Conservation (phyloP, 2,797 vertebrate species). For the Morelia viridis region DNA sequence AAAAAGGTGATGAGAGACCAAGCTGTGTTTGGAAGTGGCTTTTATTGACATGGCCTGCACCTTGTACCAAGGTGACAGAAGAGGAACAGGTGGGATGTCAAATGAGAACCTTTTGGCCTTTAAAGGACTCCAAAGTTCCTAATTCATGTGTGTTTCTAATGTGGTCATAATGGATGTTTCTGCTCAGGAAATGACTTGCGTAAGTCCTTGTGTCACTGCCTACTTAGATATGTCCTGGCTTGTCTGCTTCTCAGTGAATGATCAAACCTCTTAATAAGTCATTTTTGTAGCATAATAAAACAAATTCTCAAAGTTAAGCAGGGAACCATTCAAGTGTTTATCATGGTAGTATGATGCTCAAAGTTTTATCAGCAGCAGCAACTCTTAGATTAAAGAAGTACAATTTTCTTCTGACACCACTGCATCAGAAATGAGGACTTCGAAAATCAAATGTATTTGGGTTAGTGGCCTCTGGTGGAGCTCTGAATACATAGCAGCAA, state of each 20-base stretch:
- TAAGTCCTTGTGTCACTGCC: not conserved
- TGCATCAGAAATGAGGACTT: not conserved
- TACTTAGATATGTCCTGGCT: not conserved
- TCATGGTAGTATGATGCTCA: not conserved
- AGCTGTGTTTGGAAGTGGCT: not conserved
- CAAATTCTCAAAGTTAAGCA: too few species aligned
- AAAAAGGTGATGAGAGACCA: not conserved
- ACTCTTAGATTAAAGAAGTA: not conserved
- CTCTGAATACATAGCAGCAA: not conserved
- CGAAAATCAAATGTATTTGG: not conserved
- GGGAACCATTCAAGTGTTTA: not conserved
- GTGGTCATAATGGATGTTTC: not conserved
- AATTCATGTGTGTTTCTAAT: not conserved
- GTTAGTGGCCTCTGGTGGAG: not conserved
- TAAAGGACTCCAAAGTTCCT: not conserved
- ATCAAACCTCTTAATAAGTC: not conserved
- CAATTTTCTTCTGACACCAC: not conserved
- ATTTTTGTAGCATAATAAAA: not conserved
- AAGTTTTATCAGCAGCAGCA: not conserved
- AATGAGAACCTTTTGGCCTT: not conserved
- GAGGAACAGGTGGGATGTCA: not conserved
- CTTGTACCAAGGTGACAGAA: not conserved
- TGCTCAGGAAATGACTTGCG: not conserved
- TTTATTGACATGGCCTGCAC: not conserved
- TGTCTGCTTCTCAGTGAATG: not conserved